Evolutionary conservation across 2,113 vertebrate species (phyloP), one percentile per base, ranked within the genome.

Genomic region (Carettochelys insculpta): DNA sequence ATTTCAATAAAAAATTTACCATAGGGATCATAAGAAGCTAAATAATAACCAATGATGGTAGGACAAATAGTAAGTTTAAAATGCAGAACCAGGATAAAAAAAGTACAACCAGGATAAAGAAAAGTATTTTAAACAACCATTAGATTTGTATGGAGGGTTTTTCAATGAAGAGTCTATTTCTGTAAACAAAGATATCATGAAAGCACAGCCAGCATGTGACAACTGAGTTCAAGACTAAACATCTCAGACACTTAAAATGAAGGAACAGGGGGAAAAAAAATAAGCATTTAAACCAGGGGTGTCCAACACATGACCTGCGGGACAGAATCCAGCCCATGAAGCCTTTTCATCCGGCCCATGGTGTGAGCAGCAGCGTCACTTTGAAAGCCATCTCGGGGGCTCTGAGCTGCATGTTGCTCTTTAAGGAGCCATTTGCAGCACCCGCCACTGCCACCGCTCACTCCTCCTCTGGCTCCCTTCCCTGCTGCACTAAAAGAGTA

Each of bases 161-260:
- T 65, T 78, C 86, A 85, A 54, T 25, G 3, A 38, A 90, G 77
- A 88, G 83, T 75, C 17, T 31, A 84, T 91, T 83, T 75, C 52
- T 80, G 77, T 68, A 82, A 68, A 65, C 84, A 90, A 88, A 93
- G 85, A 61, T 2, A 89, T n/a, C 61, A 56, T 79, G 73, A 87
- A 94, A 92, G 89, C 3, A 71, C 80, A 87, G 77, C 73, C 80
- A 91, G 68, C 48, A 79, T 91, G 92, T 88, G 87, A 93, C 76
- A 61, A 48, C 52, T 85, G 56, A 88, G 82, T 75, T 82, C 54
- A 38, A 76, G n/a, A 27, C 54, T 82, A 82, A 71, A 27, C 52
- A 68, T 75, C 79, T 50, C 7, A 43, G 88, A 87, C 73, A 86
- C 8, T 17, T 41, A 83, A 78, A n/a, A 50, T 19, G 50, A 10